phyloP scores from a whole-genome alignment of 2,888 invertebrate species.

The Aquatica leii region DNA sequence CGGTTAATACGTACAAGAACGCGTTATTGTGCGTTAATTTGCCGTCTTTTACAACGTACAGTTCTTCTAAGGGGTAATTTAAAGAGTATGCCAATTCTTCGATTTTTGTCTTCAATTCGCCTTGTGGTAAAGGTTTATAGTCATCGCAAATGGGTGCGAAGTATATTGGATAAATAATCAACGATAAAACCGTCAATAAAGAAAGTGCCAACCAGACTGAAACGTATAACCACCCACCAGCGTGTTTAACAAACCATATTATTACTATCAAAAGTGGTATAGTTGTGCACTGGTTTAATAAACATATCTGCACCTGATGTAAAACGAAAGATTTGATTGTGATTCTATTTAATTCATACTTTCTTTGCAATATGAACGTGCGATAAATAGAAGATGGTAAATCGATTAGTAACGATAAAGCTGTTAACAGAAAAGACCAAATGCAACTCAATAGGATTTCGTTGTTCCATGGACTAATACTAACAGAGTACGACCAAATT shows the following conservation, averaged over 20 bases:
- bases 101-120: conserved; percentile 83
- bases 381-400: conserved; percentile 88
- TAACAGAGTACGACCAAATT: conserved; percentile 76
- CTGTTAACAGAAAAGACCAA: conserved; percentile 77
- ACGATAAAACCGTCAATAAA: conserved; percentile 78
- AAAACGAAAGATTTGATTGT: conserved; percentile 89
- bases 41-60: conserved; percentile 97
- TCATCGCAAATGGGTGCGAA: conserved; percentile 99
- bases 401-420: conserved; percentile 73
- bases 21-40: conserved; percentile 99
- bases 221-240: conserved; percentile 94
- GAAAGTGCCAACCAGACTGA: conserved; percentile 96
- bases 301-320: conserved; percentile 88
- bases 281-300: conserved; percentile 78
- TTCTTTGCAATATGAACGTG: conserved; percentile 93
- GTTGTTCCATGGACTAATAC: conserved; percentile 67
- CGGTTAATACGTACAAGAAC: conserved; percentile 97
- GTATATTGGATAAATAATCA: conserved; percentile 92
- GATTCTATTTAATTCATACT: conserved; percentile 98
- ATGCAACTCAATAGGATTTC: conserved; percentile 83
- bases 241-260: conserved; percentile 83
- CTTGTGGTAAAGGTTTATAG: conserved; percentile 92
- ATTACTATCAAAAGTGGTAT: conserved; percentile 83
- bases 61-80: conserved; percentile 89
- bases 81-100: conserved; percentile 87